Evolutionary conservation across 2,888 invertebrate species (phyloP).

Genomic region (Punctoribates punctum): DNA sequence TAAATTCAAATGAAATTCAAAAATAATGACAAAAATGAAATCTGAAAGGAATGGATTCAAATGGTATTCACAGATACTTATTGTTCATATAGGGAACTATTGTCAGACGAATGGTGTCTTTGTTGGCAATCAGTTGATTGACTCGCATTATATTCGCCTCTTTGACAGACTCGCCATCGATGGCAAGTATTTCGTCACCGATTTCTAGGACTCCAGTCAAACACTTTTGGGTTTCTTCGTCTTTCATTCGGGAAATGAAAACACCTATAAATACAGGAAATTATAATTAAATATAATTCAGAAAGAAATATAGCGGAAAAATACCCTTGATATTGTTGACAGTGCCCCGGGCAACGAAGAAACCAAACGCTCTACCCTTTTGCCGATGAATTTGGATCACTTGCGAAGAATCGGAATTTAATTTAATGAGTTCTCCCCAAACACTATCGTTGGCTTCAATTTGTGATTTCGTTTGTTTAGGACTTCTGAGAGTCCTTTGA

Average conservation of each 20-base stretch:
- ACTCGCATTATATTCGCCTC: slow-evolving; percentile 52
- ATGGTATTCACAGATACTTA: slow-evolving; percentile 40
- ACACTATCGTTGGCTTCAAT: neutral
- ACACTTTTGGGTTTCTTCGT: slow-evolving; percentile 50
- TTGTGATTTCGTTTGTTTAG: neutral
- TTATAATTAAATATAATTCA: neutral
- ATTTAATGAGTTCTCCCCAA: slow-evolving; percentile 50
- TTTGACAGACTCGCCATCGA: slow-evolving; percentile 51
- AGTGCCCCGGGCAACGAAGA: slow-evolving; percentile 53
- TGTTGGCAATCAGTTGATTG: slow-evolving; percentile 51
- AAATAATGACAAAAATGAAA: too few relatives aligned
- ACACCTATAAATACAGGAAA: slow-evolving; percentile 50
- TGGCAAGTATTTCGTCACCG: slow-evolving; percentile 53
- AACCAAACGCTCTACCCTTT: slow-evolving; percentile 52
- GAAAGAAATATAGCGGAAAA: neutral
- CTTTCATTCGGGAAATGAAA: slow-evolving; percentile 52
- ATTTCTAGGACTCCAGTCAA: slow-evolving; percentile 52
- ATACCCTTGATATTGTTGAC: slow-evolving; percentile 52
- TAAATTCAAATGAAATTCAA: too few relatives aligned
- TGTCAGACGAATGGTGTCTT: slow-evolving; percentile 50
- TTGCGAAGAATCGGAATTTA: slow-evolving; percentile 52
- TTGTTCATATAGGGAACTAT: slow-evolving; percentile 46
- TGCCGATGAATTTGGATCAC: slow-evolving; percentile 51
- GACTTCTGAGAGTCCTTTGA: neutral
- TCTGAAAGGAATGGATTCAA: too few relatives aligned